These are phyloP conservation scores for Electrophaes corylata DNA, from an alignment of 2,888 invertebrate genomes.

Conservation along the genomic window DNA sequence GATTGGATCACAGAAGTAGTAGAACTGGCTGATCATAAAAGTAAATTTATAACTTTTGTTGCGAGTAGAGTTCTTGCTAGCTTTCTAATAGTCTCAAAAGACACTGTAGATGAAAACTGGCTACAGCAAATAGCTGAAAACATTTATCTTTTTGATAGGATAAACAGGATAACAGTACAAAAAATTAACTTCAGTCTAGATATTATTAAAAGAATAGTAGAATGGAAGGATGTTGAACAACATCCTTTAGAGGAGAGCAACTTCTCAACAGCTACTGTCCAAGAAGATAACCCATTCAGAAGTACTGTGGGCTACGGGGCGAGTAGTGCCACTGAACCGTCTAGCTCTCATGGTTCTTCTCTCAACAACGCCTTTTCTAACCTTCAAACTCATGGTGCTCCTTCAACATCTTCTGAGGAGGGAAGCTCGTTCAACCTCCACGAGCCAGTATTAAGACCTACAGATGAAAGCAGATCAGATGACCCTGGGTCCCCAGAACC, in stretches of 20 bases:
- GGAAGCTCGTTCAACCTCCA: constrained; percentile 66
- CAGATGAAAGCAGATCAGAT: constrained; percentile 59
- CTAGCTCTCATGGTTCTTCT: constrained; percentile 64
- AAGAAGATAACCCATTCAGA: constrained; percentile 75
- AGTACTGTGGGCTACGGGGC: constrained; percentile 65
- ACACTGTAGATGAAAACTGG: constrained; percentile 92
- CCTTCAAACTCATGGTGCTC: constrained; percentile 69
- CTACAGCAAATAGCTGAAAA: constrained; percentile 90
- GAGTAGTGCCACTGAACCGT: constrained; percentile 53
- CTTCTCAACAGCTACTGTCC: constrained; percentile 65
- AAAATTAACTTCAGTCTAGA: constrained; percentile 94
- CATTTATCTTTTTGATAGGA: constrained; percentile 86
- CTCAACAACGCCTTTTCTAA: constrained; percentile 78
- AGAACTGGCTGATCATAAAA: constrained; percentile 90
- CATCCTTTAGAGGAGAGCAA: constrained; percentile 91
- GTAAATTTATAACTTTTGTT: constrained; percentile 92
- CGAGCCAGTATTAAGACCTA: constrained; percentile 71
- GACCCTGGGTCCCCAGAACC: constrained; percentile 64
- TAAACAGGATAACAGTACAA: constrained; percentile 87
- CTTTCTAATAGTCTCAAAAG: constrained; percentile 93
- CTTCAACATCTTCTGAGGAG: constrained; percentile 67
- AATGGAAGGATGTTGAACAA: constrained; percentile 93
- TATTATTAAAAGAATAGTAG: constrained; percentile 93
- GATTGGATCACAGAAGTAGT: constrained; percentile 94
- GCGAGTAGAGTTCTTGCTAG: constrained; percentile 92